Evolutionary conservation across 2,888 invertebrate species (phyloP), one percentile per base, ranked within the genome.

Genomic region (Metalampra italica): DNA sequence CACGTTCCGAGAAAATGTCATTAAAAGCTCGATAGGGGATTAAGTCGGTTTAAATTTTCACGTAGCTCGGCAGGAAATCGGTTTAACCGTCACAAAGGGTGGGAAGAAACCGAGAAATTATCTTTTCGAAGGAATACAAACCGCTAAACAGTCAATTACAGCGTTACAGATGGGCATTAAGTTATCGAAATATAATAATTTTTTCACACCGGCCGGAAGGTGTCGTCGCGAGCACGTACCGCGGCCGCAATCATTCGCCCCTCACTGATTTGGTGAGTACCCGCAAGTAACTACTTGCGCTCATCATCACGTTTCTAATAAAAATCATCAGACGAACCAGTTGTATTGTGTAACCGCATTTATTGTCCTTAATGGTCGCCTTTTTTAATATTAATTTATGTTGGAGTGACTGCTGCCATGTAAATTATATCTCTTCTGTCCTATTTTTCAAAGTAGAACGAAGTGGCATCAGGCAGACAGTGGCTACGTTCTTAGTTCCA

Each of bases 71-170:
- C 87, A 83, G 87, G 84, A 87, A 88, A 86, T 87, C 84, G 75
- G 78, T 83, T 84, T 75, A 82, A 68, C 76, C 74, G 71, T 78
- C 80, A 82, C 84, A 86, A 87, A 87, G 85, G 84, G 79, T 83
- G 82, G 82, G 82, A 82, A 83, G 78, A 83, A 70, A 81, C 79
- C 85, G 83, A 84, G 83, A 85, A 87, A 88, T 87, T 86, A 87
- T 85, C 77, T 80, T 81, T 82, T 80, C 75, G 74, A 64, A 68
- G 78, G 75, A 78, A 74, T 78, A 82, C 67, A 78, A 86, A 88
- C 88, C 88, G 82, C 88, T 83, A 85, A 86, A 82, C 75, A 69
- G 75, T 77, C 86, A 86, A 88, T 88, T 88, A 89, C 82, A 86
- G 74, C 75, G 83, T 83, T 82, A 82, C 85, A 73, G 78, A 78